phyloP scores from a whole-genome alignment of 2,797 vertebrate genomes.

The Scarus forsteni region DNA sequence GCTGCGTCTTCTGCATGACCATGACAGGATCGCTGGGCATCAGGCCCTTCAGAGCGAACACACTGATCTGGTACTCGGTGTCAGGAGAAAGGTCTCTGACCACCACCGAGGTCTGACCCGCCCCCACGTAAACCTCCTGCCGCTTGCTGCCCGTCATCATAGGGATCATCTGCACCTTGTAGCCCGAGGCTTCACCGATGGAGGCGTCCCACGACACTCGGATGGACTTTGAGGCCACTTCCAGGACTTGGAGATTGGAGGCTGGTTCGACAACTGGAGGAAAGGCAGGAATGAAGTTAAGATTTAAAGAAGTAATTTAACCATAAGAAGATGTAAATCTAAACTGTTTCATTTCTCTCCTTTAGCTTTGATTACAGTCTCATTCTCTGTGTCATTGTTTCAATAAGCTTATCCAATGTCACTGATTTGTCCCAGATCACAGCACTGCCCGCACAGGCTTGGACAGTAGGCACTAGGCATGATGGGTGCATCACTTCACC shows the following conservation, averaged over 20 bases:
- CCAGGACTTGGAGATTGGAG: constrained; percentile 89
- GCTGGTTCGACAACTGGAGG: constrained; percentile 90
- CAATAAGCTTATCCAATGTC: too few species aligned
- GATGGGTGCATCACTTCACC: too few species aligned
- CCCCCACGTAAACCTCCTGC: constrained; percentile 89
- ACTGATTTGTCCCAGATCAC: too few species aligned
- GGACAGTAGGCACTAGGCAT: too few species aligned
- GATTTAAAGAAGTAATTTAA: background rate
- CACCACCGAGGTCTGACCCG: constrained; percentile 85
- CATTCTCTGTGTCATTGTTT: too few species aligned
- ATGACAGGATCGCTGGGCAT: constrained; percentile 89
- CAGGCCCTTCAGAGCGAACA: constrained; percentile 91
- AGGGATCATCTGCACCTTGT: constrained; percentile 91
- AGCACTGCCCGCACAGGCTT: too few species aligned
- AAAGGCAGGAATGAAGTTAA: background rate
- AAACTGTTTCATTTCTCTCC: too few species aligned
- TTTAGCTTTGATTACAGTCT: too few species aligned
- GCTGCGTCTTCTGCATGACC: constrained; percentile 90
- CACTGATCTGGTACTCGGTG: constrained; percentile 91
- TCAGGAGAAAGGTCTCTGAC: constrained; percentile 91
- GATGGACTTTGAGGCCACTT: constrained; percentile 92
- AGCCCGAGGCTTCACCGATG: constrained; percentile 88
- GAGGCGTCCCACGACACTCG: constrained; percentile 90
- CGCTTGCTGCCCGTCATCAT: constrained; percentile 87
- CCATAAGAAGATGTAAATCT: too few species aligned